Conservation (phyloP, 37 sponge, comb jelly and placozoan species). For the Ianthella basta region DNA sequence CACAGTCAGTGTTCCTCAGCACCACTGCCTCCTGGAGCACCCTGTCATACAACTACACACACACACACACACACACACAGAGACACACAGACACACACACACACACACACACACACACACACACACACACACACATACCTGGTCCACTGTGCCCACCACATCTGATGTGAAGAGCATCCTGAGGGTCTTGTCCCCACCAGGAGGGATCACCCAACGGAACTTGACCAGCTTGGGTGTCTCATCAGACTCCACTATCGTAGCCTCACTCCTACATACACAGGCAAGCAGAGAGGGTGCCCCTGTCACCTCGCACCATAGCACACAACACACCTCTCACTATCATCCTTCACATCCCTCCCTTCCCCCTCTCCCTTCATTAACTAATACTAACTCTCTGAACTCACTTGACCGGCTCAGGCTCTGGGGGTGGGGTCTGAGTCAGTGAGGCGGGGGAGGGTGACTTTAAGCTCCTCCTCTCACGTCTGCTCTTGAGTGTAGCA, state of each 20-base stretch:
- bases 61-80: neutral
- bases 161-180: conserved; percentile 78
- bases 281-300: no score
- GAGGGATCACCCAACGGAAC: conserved; percentile 93
- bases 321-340: no score
- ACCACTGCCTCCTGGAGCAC: no score
- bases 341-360: no score
- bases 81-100: neutral
- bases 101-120: neutral
- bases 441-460: conserved; percentile 32
- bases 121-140: conserved; percentile 29
- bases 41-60: no score
- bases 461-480: conserved; percentile 35
- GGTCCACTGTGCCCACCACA: conserved; percentile 86
- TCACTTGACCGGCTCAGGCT: conserved; percentile 20
- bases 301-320: no score
- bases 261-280: conserved; percentile 7
- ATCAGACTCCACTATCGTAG: neutral
- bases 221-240: conserved; percentile 44
- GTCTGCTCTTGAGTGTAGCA: conserved; percentile 20
- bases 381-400: neutral
- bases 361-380: neutral
- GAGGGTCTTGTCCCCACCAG: conserved; percentile 63
- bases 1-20: no score
- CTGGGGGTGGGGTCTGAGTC: neutral